A percentile compares a stretch with the other conserved stretches of the same genome.
Conservation (phyloP, 2,797 vertebrate genomes). For the Yasuhikotakia modesta region DNA sequence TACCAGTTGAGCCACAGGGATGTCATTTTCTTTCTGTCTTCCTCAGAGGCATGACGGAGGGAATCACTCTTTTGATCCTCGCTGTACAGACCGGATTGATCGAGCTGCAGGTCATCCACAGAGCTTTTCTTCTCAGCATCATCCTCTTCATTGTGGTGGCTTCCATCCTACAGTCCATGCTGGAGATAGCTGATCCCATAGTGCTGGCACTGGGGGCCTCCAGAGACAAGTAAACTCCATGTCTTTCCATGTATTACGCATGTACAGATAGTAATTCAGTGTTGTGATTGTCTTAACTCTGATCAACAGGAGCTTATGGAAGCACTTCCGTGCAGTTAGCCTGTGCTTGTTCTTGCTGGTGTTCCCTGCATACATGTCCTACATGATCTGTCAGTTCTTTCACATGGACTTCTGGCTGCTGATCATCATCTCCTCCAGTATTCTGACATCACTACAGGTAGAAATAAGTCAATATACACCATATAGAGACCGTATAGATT, state of each 20-base stretch:
- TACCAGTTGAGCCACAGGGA: background rate
- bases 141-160: slow-evolving; percentile 98
- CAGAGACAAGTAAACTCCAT: slow-evolving; percentile 88
- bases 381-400: slow-evolving; percentile 99
- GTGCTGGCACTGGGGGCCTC: slow-evolving; percentile 95
- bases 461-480: too few relatives aligned
- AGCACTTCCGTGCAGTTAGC: slow-evolving; percentile 96
- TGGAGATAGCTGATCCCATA: slow-evolving; percentile 98
- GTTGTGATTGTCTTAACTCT: background rate
- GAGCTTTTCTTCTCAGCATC: slow-evolving; percentile 97
- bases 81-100: slow-evolving; percentile 98
- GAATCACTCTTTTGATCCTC: slow-evolving; percentile 92
- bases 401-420: slow-evolving; percentile 99
- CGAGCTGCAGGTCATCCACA: slow-evolving; percentile 95
- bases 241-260: slow-evolving; percentile 1
- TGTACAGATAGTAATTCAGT: background rate
- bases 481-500: too few relatives aligned
- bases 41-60: slow-evolving; percentile 95
- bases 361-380: slow-evolving; percentile 97
- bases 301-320: slow-evolving; percentile 90
- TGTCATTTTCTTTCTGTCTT: background rate
- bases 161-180: slow-evolving; percentile 97
- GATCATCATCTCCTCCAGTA: slow-evolving; percentile 98
- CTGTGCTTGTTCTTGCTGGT: slow-evolving; percentile 92
- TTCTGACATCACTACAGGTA: slow-evolving; percentile 98